Percentiles rank a stretch among this genome's conserved stretches.
These are phyloP conservation scores for Dendronephthya gigantea DNA, from an alignment of 64 coral and sea anemone genomes.

Conservation along the genomic window DNA sequence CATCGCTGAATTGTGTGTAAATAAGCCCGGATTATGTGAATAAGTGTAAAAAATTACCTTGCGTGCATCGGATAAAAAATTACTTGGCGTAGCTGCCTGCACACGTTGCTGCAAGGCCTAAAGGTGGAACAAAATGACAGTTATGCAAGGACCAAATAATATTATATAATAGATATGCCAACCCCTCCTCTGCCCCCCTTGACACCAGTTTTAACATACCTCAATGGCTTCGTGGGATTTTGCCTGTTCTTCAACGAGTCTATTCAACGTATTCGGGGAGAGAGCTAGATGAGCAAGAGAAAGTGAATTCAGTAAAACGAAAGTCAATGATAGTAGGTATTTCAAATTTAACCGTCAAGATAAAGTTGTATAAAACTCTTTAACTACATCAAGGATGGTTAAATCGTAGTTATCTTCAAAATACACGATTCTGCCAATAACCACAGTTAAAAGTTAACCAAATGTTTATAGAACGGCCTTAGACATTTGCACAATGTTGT, in stretches of 20 bases:
- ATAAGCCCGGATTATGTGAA: background rate
- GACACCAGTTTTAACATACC: background rate
- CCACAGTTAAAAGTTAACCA: too few relatives aligned
- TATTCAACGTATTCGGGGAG: background rate
- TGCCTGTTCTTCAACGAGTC: background rate
- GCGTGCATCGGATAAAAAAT: background rate
- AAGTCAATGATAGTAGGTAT: background rate
- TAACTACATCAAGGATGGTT: too few relatives aligned
- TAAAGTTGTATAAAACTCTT: background rate
- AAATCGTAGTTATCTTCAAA: too few relatives aligned
- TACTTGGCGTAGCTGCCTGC: background rate
- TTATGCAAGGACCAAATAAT: too few relatives aligned
- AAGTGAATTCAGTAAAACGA: background rate
- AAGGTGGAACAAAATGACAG: background rate
- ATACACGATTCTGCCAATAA: too few relatives aligned
- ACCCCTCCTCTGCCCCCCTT: too few relatives aligned
- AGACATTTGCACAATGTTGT: too few relatives aligned
- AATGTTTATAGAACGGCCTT: too few relatives aligned
- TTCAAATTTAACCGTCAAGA: too few relatives aligned
- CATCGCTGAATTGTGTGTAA: background rate
- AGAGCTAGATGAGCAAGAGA: background rate
- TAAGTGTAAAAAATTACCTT: background rate
- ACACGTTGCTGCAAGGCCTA: background rate
- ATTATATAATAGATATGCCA: too few relatives aligned
- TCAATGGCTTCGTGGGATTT: slow-evolving; percentile 8